Base-by-base conservation (phyloP, 2,888 invertebrate species). In the Chydorus sphaericus region DNA sequence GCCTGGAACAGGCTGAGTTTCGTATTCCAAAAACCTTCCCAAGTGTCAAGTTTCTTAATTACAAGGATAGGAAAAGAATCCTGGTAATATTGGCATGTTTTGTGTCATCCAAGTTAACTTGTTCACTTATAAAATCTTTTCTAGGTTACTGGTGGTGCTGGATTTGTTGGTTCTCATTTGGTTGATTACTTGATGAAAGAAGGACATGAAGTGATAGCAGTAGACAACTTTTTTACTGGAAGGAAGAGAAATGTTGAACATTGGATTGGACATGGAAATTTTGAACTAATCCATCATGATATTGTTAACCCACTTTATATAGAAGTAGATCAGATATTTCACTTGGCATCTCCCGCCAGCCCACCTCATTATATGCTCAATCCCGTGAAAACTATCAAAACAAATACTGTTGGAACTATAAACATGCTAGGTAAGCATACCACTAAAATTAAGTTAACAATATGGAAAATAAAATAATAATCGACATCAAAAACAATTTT, bases 281-380 rank as follows among this genome's bases (percentile, higher is more conserved):
- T 99, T 71, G 97, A 99, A 71, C 75, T 99, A 62, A 90, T 98
- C 51, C 94, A 97, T 71, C 97, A 98, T 70, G 98, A 98, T 67
- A 93, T 98, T 65, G 96, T 98, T 1, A 93, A 97, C 72, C 91
- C 97, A 20, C 75, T 98, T 48, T 97, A 87, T 70, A 85, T 97
- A 60, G 98, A 99, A 79, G 94, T 96, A 54, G 87, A 88, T 70
- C 87, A 98, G 75, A 96, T 99, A 66, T 98, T 97, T 70, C 97
- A 99, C 70, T 75, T 98, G 66, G 98, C 98, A 18, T 96, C 96
- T 68, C 98, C 98, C 10, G 98, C 98, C 1, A 94, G 94, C 63
- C 98, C 98, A 23, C 96, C 94, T 0, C 97, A 98, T 74, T 99
- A 98, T 68, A 98, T 98, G 98, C 85, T 88, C 68, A 99, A 98